Conservation (phyloP, 2,797 vertebrate genomes). For the Pipistrellus pygmaeus region DNA sequence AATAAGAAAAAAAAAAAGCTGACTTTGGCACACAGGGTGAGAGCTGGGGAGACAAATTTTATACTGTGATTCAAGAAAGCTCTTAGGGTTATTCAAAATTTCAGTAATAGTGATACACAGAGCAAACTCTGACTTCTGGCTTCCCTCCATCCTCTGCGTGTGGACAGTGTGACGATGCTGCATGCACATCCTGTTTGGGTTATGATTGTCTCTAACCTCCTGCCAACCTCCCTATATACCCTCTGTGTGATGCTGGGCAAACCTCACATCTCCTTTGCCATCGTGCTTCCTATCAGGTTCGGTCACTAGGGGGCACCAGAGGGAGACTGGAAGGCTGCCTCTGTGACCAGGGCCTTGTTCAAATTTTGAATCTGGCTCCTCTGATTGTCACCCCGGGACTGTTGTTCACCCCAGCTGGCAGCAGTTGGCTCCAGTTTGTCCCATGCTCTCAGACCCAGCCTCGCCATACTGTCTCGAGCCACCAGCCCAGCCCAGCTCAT, state of each 20-base stretch:
- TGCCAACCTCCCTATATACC: not conserved
- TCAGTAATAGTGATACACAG: not conserved
- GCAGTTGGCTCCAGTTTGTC: not conserved
- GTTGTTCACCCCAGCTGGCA: not conserved
- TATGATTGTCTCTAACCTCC: not conserved
- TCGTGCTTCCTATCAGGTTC: not conserved
- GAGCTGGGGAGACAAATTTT: not conserved
- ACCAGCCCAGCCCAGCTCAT: not conserved
- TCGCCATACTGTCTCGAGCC: not conserved
- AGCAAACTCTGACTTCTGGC: not conserved
- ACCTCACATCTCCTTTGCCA: not conserved
- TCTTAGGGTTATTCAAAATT: not conserved
- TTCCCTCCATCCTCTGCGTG: not conserved
- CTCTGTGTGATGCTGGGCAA: no score
- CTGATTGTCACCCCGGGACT: not conserved
- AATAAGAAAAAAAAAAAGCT: not conserved
- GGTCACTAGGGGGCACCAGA: not conserved
- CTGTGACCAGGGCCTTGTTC: not conserved
- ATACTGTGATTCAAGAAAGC: not conserved
- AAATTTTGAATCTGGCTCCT: not conserved
- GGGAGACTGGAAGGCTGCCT: not conserved
- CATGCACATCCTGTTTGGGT: not conserved
- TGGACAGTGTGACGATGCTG: fast-evolving
- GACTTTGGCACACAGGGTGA: not conserved
- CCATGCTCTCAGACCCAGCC: not conserved